Conservation (phyloP, 2,888 invertebrate genomes). For the Aplocera efformata region DNA sequence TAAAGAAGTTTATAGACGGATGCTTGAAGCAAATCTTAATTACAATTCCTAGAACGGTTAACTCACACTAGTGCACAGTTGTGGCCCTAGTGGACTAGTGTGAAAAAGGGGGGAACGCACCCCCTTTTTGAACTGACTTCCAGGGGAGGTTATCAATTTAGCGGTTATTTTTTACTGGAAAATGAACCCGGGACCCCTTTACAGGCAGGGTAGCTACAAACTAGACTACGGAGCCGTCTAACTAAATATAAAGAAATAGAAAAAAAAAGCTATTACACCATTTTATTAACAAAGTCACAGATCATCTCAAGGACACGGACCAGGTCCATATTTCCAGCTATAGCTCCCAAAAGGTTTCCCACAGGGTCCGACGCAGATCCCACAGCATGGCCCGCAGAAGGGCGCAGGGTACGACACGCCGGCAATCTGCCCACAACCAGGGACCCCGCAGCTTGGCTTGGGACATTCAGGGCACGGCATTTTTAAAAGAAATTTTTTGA, state of each 20-base stretch:
- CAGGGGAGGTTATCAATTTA: no score
- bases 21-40: no score
- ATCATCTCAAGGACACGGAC: constrained; percentile 32
- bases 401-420: constrained; percentile 48
- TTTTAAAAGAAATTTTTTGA: background rate
- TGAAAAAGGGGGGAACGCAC: no score
- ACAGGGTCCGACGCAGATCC: constrained; percentile 41
- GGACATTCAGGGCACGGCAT: constrained; percentile 11
- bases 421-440: constrained; percentile 53
- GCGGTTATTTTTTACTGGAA: no score
- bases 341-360: constrained; percentile 60
- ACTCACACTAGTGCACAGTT: no score
- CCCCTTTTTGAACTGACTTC: no score
- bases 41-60: no score
- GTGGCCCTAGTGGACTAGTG: no score
- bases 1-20: no score
- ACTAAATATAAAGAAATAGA: background rate
- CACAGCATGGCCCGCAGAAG: constrained; percentile 47
- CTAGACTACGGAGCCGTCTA: background rate
- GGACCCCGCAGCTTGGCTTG: constrained; percentile 27
- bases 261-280: background rate
- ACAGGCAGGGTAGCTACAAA: no score
- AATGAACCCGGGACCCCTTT: no score
- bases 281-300: background rate
- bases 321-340: constrained; percentile 52